Conservation (phyloP, 2,888 invertebrate genomes). For the Formica aserva region DNA sequence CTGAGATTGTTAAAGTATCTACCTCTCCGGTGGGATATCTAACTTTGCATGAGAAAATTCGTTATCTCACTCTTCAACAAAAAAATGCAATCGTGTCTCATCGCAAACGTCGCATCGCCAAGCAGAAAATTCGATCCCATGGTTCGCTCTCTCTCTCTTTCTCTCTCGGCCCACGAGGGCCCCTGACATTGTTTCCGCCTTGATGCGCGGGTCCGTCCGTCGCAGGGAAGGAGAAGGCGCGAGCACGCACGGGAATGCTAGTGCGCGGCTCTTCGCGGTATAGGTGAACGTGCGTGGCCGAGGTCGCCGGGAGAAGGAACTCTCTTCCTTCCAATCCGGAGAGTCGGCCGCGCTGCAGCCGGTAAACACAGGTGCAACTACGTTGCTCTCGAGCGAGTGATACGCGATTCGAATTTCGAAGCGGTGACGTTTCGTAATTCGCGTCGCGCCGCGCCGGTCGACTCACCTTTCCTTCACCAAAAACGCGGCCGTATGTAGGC, state of each 20-base stretch:
- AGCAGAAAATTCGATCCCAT: neutral
- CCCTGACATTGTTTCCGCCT: constrained; percentile 54
- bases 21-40: neutral
- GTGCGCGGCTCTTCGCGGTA: constrained; percentile 59
- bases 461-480: constrained; percentile 15
- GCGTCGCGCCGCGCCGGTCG: constrained; percentile 12
- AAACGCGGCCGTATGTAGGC: constrained; percentile 22
- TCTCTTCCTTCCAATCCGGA: constrained; percentile 67
- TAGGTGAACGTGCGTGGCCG: constrained; percentile 75
- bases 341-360: constrained; percentile 50
- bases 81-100: neutral
- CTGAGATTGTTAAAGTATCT: neutral
- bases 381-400: constrained; percentile 28
- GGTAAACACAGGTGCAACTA: constrained; percentile 72
- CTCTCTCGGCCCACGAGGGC: constrained; percentile 43
- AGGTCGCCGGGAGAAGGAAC: constrained; percentile 73
- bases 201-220: constrained; percentile 33
- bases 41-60: neutral
- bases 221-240: constrained; percentile 35
- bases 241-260: constrained; percentile 63
- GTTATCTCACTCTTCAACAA: neutral
- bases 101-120: neutral
- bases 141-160: neutral
- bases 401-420: constrained; percentile 62
- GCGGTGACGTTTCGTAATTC: constrained; percentile 67